Evolutionary conservation across 2,888 invertebrate species (phyloP), one percentile per base, ranked within the genome.

Genomic region (Protodeltote pygarga): DNA sequence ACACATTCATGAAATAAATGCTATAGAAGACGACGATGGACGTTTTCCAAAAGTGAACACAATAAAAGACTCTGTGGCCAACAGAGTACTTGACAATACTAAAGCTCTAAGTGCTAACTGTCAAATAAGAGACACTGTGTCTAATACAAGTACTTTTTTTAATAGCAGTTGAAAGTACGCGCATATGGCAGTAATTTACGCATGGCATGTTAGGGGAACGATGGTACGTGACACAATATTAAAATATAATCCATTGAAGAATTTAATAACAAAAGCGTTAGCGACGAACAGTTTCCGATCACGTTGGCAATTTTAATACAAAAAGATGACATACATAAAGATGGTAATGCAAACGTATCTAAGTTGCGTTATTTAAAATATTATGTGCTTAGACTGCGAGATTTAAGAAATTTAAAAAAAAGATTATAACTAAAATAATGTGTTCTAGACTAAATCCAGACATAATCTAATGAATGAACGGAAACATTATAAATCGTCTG

Each of bases 191-290:
- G 29, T 50, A 54, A 60, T 69, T 65, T 60, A 71, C 61, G 71
- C 57, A 41, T 65, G 65, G 62, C 44, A 34, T 66, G 61, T 41
- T 60, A 55, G 66, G 61, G 71, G 67, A 61, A 62, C 45, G 44
- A 23, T 38, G 13, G 58, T 65, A 75, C 73, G 77, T 77, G 77
- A 77, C 69, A 52, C 61, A 65, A 67, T 70, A 72, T 68, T 64
- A 64, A 72, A 69, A 55, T 64, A 48, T 66, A 65, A 71, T 70
- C 51, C 41, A 57, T 68, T 59, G 48, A 65, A 67, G 53, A 66
- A 73, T 70, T 66, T 66, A 69, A 72, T 67, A 69, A 73, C 66
- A 75, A 74, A 72, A 57, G 65, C 47, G 64, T 69, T 62, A 68
- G 60, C 55, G 52, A 9, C 24, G 4, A 34, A 47, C 42, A 65